Conservation (phyloP, 2,113 vertebrate species). For the Mustelus asterias region DNA sequence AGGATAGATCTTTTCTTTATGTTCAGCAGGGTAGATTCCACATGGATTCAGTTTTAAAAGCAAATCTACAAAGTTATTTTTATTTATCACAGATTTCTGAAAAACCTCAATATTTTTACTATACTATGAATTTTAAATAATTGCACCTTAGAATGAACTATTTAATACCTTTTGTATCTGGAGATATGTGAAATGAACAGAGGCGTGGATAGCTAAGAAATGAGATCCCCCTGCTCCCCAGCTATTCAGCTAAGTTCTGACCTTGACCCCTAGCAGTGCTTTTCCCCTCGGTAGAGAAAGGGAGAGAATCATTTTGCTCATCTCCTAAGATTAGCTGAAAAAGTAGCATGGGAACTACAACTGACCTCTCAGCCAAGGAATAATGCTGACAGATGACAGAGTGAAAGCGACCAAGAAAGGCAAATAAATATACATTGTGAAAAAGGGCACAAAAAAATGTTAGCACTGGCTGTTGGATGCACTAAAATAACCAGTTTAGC, state of each 20-base stretch:
- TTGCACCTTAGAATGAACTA: neutral
- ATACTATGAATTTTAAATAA: neutral
- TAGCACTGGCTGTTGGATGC: neutral
- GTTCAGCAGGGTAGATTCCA: neutral
- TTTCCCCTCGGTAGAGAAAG: neutral
- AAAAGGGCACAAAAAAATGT: neutral
- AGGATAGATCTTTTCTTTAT: neutral
- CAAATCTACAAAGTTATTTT: neutral
- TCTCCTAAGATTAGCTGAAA: neutral
- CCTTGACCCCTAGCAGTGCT: neutral
- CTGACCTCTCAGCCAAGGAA: neutral
- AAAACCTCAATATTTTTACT: neutral
- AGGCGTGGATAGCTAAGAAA: neutral
- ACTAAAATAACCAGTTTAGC: neutral
- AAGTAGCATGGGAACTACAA: neutral
- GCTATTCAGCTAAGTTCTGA: neutral
- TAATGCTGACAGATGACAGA: neutral
- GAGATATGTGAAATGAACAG: neutral
- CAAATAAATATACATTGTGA: neutral
- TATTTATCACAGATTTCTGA: neutral
- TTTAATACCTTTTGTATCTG: neutral
- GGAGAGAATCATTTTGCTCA: neutral
- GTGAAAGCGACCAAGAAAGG: neutral
- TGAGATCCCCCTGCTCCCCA: no score
- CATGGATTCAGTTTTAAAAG: neutral